Evolutionary conservation across 2,888 invertebrate species (phyloP).

Genomic region (Lasius platythorax): DNA sequence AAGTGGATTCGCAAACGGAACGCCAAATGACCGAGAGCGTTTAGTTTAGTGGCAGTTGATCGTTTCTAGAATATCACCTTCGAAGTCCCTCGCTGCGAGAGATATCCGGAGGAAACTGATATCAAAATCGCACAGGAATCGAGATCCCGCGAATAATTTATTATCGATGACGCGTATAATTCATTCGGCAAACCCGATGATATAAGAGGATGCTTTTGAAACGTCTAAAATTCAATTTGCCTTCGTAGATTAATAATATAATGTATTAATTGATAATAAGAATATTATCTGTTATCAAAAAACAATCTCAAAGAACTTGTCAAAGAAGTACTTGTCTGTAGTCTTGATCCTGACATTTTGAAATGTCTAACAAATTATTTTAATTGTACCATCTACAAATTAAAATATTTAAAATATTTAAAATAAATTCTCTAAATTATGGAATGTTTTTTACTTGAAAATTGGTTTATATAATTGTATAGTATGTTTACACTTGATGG

Average conservation of each 20-base stretch:
- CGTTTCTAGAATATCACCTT: conserved; percentile 58
- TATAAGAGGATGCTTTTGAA: not conserved
- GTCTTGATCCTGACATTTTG: not conserved
- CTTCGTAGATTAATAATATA: not conserved
- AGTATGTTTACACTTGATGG: too few species aligned
- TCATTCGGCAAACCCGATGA: not conserved
- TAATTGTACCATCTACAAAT: not conserved
- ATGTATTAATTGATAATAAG: not conserved
- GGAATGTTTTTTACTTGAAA: not conserved
- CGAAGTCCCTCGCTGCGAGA: not conserved
- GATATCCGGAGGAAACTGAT: not conserved
- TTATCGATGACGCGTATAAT: not conserved
- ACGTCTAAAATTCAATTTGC: not conserved
- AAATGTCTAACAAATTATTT: not conserved
- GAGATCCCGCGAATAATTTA: not conserved
- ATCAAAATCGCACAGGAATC: not conserved
- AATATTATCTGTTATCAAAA: not conserved
- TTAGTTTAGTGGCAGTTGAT: conserved; percentile 38
- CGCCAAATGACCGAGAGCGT: conserved; percentile 39
- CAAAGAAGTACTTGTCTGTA: not conserved
- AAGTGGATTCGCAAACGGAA: conserved; percentile 71
- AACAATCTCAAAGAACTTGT: not conserved
- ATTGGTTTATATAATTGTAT: not conserved
- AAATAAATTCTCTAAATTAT: not conserved
- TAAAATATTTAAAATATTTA: not conserved